phyloP scores from a whole-genome alignment of 1,140 invertebrate genomes.

The Lepidurus arcticus region DNA sequence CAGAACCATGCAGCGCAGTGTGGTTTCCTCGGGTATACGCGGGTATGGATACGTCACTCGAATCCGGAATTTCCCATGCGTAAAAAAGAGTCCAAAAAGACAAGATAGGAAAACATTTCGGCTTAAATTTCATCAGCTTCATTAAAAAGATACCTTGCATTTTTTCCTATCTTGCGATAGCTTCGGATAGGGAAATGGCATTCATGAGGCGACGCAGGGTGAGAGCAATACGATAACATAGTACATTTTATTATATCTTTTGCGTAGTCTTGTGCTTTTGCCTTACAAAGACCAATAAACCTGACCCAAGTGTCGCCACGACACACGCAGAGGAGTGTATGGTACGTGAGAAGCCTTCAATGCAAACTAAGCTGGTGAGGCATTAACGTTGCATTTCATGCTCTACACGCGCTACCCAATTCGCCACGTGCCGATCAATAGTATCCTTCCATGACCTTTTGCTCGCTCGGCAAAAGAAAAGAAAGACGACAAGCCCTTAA shows the following conservation, averaged over 20 bases:
- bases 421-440: slow-evolving; percentile 20
- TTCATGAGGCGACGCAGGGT: not conserved
- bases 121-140: not conserved
- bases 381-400: slow-evolving; percentile 16
- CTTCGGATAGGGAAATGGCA: not conserved
- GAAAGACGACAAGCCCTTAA: not conserved
- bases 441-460: slow-evolving; percentile 15
- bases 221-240: not conserved
- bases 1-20: not conserved
- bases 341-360: slow-evolving; percentile 6
- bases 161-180: not conserved
- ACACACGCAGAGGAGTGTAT: not conserved
- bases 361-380: slow-evolving; percentile 16
- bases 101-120: not conserved
- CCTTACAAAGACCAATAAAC: not conserved
- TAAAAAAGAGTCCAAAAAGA: not conserved
- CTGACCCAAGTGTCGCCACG: slow-evolving; percentile 1
- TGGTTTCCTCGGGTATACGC: not conserved
- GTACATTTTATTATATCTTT: not conserved
- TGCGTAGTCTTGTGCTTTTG: not conserved
- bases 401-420: slow-evolving; percentile 17
- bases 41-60: not conserved
- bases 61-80: not conserved
- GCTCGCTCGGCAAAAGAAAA: not conserved
- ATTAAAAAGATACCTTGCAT: not conserved